Evolutionary conservation across 2,888 invertebrate genomes (phyloP).

Genomic region (Willowsia nigromaculata): DNA sequence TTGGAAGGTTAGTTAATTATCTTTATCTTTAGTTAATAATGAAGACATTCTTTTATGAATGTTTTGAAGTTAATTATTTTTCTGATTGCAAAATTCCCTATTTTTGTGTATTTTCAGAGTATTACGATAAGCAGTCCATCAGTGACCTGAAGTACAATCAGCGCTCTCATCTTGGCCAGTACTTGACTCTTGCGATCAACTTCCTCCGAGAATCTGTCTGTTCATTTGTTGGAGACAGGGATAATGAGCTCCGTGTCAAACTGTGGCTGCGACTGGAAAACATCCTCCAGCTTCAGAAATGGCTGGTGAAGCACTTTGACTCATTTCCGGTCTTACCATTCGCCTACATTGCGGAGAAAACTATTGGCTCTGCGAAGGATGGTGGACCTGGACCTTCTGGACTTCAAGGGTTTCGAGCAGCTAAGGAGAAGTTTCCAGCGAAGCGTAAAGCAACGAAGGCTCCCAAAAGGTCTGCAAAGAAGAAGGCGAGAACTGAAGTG

Average conservation of each 20-base stretch:
- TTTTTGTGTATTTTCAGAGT: no score
- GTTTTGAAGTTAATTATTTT: no score
- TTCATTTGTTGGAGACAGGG: conserved; percentile 82
- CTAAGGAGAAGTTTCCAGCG: background rate
- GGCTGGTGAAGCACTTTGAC: conserved; percentile 49
- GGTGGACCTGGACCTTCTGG: conserved; percentile 60
- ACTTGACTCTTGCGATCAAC: conserved; percentile 80
- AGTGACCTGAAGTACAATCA: conserved; percentile 64
- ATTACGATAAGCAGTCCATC: conserved; percentile 79
- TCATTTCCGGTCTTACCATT: conserved; percentile 62
- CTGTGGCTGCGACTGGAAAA: conserved; percentile 71
- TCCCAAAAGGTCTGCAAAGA: conserved; percentile 40
- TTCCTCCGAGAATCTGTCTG: conserved; percentile 81
- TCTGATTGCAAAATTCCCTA: no score
- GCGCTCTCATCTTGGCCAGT: conserved; percentile 64
- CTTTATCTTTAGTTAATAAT: no score
- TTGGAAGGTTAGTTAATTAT: no score
- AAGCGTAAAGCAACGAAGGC: background rate
- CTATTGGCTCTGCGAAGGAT: background rate
- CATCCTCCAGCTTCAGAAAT: conserved; percentile 60
- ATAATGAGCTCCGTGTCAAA: conserved; percentile 79
- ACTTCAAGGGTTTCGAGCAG: background rate
- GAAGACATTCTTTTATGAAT: no score
- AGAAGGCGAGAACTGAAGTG: conserved; percentile 47
- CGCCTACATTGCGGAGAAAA: conserved; percentile 71